Conservation (phyloP, 2,888 invertebrate genomes). For the Napeogenes sylphis region DNA sequence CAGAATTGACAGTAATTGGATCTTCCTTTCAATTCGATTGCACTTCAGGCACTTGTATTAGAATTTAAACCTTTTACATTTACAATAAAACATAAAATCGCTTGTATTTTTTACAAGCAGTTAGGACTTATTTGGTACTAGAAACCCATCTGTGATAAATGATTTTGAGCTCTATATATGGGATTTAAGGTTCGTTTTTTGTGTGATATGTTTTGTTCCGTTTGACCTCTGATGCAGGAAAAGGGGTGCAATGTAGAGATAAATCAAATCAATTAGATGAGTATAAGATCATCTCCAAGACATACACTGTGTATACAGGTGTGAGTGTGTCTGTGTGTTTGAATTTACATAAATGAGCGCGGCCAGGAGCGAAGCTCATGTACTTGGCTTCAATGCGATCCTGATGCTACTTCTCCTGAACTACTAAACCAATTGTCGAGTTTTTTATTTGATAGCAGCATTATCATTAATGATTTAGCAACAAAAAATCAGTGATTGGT, state of each 20-base stretch:
- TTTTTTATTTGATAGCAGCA: no score
- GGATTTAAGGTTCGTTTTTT: slow-evolving; percentile 24
- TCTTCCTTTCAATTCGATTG: slow-evolving; percentile 55
- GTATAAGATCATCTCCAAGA: slow-evolving; percentile 38
- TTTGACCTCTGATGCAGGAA: slow-evolving; percentile 51
- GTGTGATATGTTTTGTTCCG: slow-evolving; percentile 18
- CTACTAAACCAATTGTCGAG: no score
- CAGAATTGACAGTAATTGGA: slow-evolving; percentile 64
- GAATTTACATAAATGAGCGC: no score
- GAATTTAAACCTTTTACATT: slow-evolving; percentile 8
- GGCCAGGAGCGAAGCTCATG: no score
- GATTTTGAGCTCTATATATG: slow-evolving; percentile 24
- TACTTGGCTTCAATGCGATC: no score
- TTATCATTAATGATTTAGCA: no score
- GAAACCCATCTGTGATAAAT: slow-evolving; percentile 14
- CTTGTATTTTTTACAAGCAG: neutral
- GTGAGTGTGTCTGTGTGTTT: no score
- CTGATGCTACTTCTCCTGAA: no score
- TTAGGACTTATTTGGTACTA: slow-evolving; percentile 28
- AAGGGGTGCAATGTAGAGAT: slow-evolving; percentile 45
- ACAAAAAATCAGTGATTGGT: no score
- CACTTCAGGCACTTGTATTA: slow-evolving; percentile 38
- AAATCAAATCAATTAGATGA: slow-evolving; percentile 47
- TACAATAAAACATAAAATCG: slow-evolving; percentile 21
- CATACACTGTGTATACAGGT: neutral